Conservation (phyloP, 1,140 invertebrate species). For the Episyrphus balteatus region DNA sequence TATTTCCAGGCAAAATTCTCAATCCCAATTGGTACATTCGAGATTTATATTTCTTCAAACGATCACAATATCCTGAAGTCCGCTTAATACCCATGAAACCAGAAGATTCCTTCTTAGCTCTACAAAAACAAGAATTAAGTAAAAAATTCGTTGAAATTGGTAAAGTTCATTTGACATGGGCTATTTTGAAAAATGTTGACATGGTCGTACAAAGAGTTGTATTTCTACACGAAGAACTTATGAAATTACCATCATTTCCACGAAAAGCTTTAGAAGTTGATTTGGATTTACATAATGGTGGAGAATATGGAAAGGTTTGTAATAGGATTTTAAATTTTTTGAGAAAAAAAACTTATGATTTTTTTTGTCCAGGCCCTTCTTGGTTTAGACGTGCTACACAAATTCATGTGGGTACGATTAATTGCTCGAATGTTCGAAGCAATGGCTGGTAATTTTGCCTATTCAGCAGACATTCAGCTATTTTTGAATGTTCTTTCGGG, state of each 20-base stretch:
- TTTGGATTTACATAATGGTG: constrained; percentile 84
- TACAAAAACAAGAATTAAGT: constrained; percentile 85
- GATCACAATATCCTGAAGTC: constrained; percentile 95
- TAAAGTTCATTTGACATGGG: constrained; percentile 83
- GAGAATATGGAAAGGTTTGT: constrained; percentile 64
- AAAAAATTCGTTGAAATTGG: constrained; percentile 97
- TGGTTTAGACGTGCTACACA: constrained; percentile 92
- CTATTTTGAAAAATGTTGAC: constrained; percentile 79
- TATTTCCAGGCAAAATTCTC: constrained; percentile 24
- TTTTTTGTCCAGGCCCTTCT: constrained; percentile 67
- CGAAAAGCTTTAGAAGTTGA: constrained; percentile 95
- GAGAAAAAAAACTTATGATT: background rate
- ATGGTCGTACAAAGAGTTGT: constrained; percentile 92
- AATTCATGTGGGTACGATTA: constrained; percentile 96
- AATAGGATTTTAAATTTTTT: background rate
- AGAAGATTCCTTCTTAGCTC: constrained; percentile 77
- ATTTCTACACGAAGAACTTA: constrained; percentile 98
- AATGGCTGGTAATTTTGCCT: constrained; percentile 97
- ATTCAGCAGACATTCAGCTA: constrained; percentile 92
- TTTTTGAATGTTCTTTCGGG: constrained; percentile 98
- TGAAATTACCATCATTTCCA: constrained; percentile 97
- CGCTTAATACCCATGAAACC: constrained; percentile 90
- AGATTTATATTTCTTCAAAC: constrained; percentile 98
- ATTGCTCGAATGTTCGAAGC: constrained; percentile 97
- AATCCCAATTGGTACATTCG: constrained; percentile 89